Conservation (phyloP, 2,113 vertebrate genomes). For the Elanoides forficatus region DNA sequence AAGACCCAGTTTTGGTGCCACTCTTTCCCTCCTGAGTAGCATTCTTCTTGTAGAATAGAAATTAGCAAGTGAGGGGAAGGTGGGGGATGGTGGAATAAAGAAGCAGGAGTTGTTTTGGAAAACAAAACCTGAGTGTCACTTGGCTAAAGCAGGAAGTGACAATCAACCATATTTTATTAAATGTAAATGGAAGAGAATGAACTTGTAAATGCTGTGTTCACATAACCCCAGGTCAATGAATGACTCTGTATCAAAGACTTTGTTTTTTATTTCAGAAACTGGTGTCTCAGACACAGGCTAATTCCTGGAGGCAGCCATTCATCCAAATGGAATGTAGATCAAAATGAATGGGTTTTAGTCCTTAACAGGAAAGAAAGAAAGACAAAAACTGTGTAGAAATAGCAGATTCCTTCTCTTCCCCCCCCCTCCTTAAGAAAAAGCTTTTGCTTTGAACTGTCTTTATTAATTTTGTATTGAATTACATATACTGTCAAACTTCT, state of each 20-base stretch:
- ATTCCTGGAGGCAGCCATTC: neutral
- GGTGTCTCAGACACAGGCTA: neutral
- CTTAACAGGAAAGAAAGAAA: neutral
- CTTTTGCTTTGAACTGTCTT: neutral
- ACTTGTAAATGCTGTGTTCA: neutral
- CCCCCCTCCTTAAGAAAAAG: neutral
- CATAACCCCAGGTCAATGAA: neutral
- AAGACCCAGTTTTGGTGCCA: neutral
- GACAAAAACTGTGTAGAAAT: neutral
- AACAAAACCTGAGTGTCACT: neutral
- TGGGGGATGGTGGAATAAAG: neutral
- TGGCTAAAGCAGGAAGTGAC: neutral
- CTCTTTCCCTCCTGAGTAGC: neutral
- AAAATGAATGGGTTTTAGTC: neutral
- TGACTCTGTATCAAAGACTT: neutral
- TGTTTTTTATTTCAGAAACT: neutral
- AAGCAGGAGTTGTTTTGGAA: neutral
- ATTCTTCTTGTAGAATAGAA: neutral
- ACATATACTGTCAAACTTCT: constrained; percentile 9
- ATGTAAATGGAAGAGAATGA: neutral
- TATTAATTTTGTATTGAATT: constrained; percentile 2
- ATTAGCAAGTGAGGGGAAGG: neutral
- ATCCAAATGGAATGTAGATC: neutral
- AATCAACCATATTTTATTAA: constrained; percentile 6
- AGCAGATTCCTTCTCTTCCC: neutral